A percentile compares a stretch with the other conserved stretches of the same genome.
These are phyloP conservation scores for Hyppa rectilinea DNA, from an alignment of 2,888 invertebrate genomes.

Conservation along the genomic window DNA sequence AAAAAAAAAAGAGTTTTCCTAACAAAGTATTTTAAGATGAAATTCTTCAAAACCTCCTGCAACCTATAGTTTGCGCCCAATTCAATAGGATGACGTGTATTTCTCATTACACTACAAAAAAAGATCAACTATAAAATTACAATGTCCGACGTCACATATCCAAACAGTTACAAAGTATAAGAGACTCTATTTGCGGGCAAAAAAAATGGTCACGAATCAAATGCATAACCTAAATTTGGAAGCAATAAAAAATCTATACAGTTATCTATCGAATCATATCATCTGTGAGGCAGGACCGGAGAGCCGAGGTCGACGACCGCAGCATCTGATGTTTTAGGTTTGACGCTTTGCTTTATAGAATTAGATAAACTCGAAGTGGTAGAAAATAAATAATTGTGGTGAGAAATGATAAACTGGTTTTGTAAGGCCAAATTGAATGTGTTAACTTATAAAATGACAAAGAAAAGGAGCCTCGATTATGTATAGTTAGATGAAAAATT, in stretches of 20 bases:
- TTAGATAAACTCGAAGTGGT: conserved; percentile 75
- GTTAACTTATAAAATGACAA: conserved; percentile 35
- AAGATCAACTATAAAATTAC: conserved; percentile 44
- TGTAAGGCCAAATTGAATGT: conserved; percentile 26
- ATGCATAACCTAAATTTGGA: conserved; percentile 82
- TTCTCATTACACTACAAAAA: conserved; percentile 56
- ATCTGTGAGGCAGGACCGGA: conserved; percentile 82
- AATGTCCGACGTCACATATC: conserved; percentile 63
- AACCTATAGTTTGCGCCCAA: conserved; percentile 44
- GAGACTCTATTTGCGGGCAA: conserved; percentile 64
- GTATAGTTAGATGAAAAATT: conserved; percentile 26
- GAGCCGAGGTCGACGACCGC: conserved; percentile 77
- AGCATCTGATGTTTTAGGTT: conserved; percentile 79
- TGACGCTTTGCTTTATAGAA: conserved; percentile 73
- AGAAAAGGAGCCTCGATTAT: conserved; percentile 22
- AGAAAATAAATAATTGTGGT: conserved; percentile 59
- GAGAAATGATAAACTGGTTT: conserved; percentile 48
- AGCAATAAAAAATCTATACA: conserved; percentile 86
- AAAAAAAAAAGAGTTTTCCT: conserved; percentile 25
- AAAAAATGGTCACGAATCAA: conserved; percentile 80
- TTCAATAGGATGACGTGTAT: conserved; percentile 59
- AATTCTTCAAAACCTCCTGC: conserved; percentile 22
- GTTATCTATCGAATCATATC: conserved; percentile 89
- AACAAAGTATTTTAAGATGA: not conserved
- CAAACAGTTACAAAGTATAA: conserved; percentile 69